Evolutionary conservation across 1,140 invertebrate species (phyloP), one percentile per base, ranked within the genome.

Genomic region (Apis florea): DNA sequence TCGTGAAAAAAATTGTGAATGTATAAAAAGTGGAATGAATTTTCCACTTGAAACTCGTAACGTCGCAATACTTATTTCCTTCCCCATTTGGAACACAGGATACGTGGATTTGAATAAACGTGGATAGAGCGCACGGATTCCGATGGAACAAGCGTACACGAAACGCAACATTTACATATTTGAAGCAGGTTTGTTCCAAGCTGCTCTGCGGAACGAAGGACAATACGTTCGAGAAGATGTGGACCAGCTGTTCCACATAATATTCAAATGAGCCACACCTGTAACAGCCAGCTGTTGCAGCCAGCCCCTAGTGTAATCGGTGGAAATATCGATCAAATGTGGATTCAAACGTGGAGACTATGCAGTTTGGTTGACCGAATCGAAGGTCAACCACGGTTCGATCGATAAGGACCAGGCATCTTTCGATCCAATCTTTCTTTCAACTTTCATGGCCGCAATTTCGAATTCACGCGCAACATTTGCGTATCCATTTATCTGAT

Each of bases 191-290:
- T 54, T n/a, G 21, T 49, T 40, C 31, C 31, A 40, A 40, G 31
- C 21, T 3, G 54, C 15, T 31, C 56, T 56, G n/a, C n/a, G 59
- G 31, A 78, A 75, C 31, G 59, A 75, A 70, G 61, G 69, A 76
- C 85, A 82, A 58, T 69, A 54, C 19, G 31, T 66, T 1, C 19
- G 49, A 69, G 74, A 86, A 85, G 80, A 83, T 79, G 59, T 54
- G 69, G 51, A 68, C 85, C 84, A 79, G 76, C 76, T 87, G 76
- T 81, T 86, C 63, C 76, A 76, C 82, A 69, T 83, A 81, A 87
- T 83, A 87, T 87, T 86, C 85, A 83, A 86, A 87, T 77, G 85
- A 86, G 77, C 72, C 71, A 76, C 85, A 86, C 85, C 85, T 86
- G 85, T 69, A 67, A 31, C 69, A 24, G 31, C 31, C 72, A 73